These are phyloP conservation scores for Manacus vitellinus DNA, from an alignment of 2,113 vertebrate species.

Conservation along the genomic window DNA sequence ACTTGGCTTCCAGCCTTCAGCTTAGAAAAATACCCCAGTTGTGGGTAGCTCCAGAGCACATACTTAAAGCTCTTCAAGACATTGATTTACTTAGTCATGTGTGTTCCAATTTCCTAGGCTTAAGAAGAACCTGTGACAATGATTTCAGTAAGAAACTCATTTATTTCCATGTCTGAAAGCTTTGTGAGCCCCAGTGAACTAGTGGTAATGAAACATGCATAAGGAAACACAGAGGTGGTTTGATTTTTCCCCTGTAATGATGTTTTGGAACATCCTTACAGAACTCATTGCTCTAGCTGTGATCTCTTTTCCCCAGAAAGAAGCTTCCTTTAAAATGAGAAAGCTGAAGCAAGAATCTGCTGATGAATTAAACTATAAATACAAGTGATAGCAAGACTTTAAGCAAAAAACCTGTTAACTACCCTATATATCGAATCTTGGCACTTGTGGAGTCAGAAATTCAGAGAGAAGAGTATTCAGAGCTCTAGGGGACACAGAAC, in stretches of 20 bases:
- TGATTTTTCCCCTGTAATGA: background rate
- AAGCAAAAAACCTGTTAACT: conserved; percentile 37
- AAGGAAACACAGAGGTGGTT: background rate
- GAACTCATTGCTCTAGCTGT: background rate
- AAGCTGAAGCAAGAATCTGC: background rate
- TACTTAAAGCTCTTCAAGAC: background rate
- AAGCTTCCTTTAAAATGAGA: background rate
- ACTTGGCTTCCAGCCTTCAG: background rate
- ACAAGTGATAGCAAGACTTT: conserved; percentile 16
- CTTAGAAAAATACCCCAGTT: background rate
- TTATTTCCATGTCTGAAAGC: background rate
- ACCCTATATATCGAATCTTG: conserved; percentile 21
- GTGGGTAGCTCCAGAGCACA: background rate
- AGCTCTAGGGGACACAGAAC: background rate
- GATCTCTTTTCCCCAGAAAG: conserved; percentile 19
- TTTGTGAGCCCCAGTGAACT: background rate
- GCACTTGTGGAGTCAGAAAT: background rate
- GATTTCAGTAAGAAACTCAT: background rate
- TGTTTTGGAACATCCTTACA: background rate
- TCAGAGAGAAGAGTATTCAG: background rate
- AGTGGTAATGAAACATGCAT: background rate
- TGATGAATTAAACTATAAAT: conserved; percentile 62
- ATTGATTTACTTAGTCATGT: background rate
- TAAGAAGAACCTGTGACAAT: background rate
- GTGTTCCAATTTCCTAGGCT: background rate